Evolutionary conservation across 2,888 invertebrate genomes (phyloP).

Genomic region (Orthosia cruda): DNA sequence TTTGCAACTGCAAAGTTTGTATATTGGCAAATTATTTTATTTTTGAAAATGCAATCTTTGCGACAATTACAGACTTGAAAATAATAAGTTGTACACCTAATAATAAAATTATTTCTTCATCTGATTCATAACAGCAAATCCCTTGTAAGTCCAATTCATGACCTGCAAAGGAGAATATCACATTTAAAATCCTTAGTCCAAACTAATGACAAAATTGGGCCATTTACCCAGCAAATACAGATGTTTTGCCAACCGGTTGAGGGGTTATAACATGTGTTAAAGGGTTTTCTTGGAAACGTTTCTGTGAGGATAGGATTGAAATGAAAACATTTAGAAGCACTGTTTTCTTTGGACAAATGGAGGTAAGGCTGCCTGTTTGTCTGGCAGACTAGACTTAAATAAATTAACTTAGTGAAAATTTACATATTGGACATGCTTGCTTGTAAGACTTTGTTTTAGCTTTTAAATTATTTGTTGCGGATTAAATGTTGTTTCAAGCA

Average conservation of each 20-base stretch:
- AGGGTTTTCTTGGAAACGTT: slow-evolving; percentile 27
- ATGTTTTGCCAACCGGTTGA: slow-evolving; percentile 41
- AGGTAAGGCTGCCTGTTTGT: background rate
- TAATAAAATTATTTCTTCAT: slow-evolving; percentile 75
- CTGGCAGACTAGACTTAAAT: background rate
- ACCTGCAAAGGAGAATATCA: slow-evolving; percentile 74
- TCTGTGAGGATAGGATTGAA: slow-evolving; percentile 4
- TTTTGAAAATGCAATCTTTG: background rate
- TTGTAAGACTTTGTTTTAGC: background rate
- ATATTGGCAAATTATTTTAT: background rate
- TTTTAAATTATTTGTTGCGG: too few species aligned
- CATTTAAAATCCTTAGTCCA: slow-evolving; percentile 42
- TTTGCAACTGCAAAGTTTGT: background rate
- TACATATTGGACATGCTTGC: background rate
- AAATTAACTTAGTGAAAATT: background rate
- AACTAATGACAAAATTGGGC: slow-evolving; percentile 37
- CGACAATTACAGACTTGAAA: too few species aligned
- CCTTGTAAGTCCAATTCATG: slow-evolving; percentile 85
- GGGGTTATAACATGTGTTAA: slow-evolving; percentile 22
- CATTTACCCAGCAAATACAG: slow-evolving; percentile 19
- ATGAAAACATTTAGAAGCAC: slow-evolving; percentile 31
- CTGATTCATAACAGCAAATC: slow-evolving; percentile 83
- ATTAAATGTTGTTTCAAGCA: background rate
- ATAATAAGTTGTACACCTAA: background rate
- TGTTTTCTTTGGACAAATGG: slow-evolving; percentile 17